Percentiles rank a stretch among this genome's conserved stretches.
Evolutionary conservation across 2,797 vertebrate species (phyloP).

Genomic region (Aulostomus chinensis): DNA sequence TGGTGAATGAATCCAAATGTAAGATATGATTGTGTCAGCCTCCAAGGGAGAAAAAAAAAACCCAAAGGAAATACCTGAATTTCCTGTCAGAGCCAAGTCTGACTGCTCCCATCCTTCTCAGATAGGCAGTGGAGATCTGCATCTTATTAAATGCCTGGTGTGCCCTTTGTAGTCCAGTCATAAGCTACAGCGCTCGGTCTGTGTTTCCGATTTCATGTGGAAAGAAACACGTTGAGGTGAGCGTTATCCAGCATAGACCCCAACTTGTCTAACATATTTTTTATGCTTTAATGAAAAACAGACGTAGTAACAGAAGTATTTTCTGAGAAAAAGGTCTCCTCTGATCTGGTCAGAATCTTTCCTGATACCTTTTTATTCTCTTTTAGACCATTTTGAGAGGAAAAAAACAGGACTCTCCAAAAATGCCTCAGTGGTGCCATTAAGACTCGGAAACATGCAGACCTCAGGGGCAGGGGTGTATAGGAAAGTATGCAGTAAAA

Average conservation of each 20-base stretch:
- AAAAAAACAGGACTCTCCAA: slow-evolving; percentile 25
- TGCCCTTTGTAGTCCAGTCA: slow-evolving; percentile 41
- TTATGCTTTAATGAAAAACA: slow-evolving; percentile 15
- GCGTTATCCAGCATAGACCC: slow-evolving; percentile 9
- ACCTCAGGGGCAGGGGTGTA: slow-evolving; percentile 41
- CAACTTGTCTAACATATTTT: slow-evolving; percentile 8
- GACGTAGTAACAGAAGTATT: too few relatives aligned
- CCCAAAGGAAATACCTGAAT: slow-evolving; percentile 52
- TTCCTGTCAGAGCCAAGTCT: slow-evolving; percentile 41
- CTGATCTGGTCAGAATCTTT: slow-evolving; percentile 10
- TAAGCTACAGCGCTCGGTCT: slow-evolving; percentile 16
- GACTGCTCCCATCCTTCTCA: slow-evolving; percentile 41
- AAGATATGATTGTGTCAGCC: slow-evolving; percentile 35
- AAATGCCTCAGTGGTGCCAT: slow-evolving; percentile 51
- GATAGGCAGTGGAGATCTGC: slow-evolving; percentile 37
- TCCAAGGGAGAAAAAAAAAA: slow-evolving; percentile 50
- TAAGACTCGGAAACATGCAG: slow-evolving; percentile 52
- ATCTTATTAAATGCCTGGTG: slow-evolving; percentile 48
- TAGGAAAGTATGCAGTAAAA: slow-evolving; percentile 60
- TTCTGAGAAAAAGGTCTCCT: too few relatives aligned
- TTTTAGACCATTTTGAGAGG: slow-evolving; percentile 23
- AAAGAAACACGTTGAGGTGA: slow-evolving; percentile 18
- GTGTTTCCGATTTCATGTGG: slow-evolving; percentile 33
- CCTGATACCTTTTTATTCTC: slow-evolving; percentile 22
- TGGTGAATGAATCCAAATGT: too few relatives aligned